Conservation (phyloP, 2,113 vertebrate species). For the Lontra canadensis region DNA sequence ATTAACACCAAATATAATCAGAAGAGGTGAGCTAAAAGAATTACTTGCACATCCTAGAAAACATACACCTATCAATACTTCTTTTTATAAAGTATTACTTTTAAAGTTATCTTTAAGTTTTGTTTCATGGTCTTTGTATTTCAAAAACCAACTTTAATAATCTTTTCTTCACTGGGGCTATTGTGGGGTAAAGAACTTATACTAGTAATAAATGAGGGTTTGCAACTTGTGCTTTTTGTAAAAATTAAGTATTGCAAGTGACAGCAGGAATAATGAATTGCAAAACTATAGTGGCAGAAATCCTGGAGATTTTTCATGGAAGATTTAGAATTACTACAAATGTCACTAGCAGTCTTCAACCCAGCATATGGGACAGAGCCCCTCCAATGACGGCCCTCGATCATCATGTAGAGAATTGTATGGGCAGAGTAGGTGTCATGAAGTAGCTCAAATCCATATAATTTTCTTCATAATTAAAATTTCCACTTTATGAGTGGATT, state of each 20-base stretch:
- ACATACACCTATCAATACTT: neutral
- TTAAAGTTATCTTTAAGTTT: constrained; percentile 23
- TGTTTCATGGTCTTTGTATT: neutral
- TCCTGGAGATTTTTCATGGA: neutral
- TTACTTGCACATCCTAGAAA: neutral
- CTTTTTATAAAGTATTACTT: neutral
- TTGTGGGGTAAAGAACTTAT: neutral
- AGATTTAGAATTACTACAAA: neutral
- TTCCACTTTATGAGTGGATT: constrained; percentile 44
- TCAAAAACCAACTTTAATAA: neutral
- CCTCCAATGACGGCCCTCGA: too few species aligned
- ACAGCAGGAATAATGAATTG: neutral
- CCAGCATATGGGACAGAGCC: neutral
- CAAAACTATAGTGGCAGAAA: neutral
- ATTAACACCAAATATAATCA: neutral
- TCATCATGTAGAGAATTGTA: neutral
- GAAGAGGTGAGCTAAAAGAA: neutral
- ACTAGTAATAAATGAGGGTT: neutral
- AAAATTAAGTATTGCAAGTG: neutral
- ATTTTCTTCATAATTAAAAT: constrained; percentile 64
- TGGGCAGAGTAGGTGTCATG: neutral
- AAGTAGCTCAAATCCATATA: constrained; percentile 32
- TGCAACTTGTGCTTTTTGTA: constrained; percentile 33
- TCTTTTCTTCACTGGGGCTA: neutral
- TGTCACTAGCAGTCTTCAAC: neutral